A percentile compares a stretch with the other conserved stretches of the same genome.
These are phyloP conservation scores for Galaxias olidus DNA, from an alignment of 2,797 vertebrate species.

Conservation along the genomic window DNA sequence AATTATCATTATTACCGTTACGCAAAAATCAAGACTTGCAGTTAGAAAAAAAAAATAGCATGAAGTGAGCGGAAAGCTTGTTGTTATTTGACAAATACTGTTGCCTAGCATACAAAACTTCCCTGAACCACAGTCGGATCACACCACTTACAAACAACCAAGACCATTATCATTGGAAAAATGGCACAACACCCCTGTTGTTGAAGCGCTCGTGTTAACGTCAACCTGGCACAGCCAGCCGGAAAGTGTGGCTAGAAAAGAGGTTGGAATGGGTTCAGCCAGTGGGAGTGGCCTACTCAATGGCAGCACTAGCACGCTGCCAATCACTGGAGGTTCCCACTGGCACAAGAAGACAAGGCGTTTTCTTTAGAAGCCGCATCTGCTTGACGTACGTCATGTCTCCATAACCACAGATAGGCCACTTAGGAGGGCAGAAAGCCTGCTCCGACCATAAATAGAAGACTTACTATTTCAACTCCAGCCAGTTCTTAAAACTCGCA, in stretches of 20 bases:
- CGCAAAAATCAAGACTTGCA: constrained; percentile 14
- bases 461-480: constrained; percentile 41
- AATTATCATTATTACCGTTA: constrained; percentile 16
- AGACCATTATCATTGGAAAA: constrained; percentile 21
- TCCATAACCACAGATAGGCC: constrained; percentile 43
- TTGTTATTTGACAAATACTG: neutral
- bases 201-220: constrained; percentile 8
- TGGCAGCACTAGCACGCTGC: constrained; percentile 52
- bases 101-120: neutral
- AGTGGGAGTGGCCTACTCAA: constrained; percentile 52
- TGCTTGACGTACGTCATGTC: constrained; percentile 60
- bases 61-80: neutral
- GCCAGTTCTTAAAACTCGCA: constrained; percentile 34
- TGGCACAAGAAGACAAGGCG: constrained; percentile 54
- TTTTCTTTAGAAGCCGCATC: constrained; percentile 62
- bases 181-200: neutral
- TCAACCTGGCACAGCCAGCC: constrained; percentile 18
- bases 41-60: neutral
- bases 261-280: constrained; percentile 34
- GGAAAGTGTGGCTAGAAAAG: constrained; percentile 21
- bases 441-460: constrained; percentile 62
- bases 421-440: constrained; percentile 53
- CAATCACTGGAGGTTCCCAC: constrained; percentile 47
- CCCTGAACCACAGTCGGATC: constrained; percentile 10
- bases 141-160: constrained; percentile 20